Conservation (phyloP, 2,888 invertebrate species). For the Lingula anatina region DNA sequence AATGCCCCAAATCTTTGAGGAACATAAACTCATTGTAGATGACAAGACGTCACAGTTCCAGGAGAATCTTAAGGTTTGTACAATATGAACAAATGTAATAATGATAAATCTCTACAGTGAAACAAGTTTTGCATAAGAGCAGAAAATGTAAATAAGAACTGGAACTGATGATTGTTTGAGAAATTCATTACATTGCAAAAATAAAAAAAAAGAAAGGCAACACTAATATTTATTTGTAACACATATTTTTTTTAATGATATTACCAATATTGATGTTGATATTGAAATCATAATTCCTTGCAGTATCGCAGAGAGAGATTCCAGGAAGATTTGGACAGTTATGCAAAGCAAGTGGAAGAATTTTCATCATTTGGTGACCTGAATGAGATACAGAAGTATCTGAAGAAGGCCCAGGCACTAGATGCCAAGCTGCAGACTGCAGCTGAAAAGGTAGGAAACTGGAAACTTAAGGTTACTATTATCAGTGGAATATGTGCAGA, state of each 20-base stretch:
- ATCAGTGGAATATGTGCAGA: background rate
- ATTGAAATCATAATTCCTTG: too few species aligned
- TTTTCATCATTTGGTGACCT: constrained; percentile 84
- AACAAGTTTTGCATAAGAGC: too few species aligned
- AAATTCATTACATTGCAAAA: too few species aligned
- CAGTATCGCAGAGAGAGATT: constrained; percentile 72
- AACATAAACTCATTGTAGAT: constrained; percentile 73
- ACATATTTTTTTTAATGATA: too few species aligned
- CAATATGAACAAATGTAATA: background rate
- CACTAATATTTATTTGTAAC: too few species aligned
- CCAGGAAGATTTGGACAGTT: constrained; percentile 73
- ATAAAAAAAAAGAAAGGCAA: too few species aligned
- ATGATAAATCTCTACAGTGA: too few species aligned
- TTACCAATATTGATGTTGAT: too few species aligned
- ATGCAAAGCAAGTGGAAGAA: constrained; percentile 75
- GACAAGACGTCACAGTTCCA: constrained; percentile 83
- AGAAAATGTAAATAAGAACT: too few species aligned
- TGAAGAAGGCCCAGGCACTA: constrained; percentile 72
- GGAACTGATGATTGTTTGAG: too few species aligned
- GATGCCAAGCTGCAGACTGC: constrained; percentile 69
- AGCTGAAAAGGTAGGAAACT: constrained; percentile 56
- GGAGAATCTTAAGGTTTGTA: constrained; percentile 64
- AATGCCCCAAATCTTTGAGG: constrained; percentile 75
- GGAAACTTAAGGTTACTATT: too few species aligned
- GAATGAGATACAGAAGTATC: constrained; percentile 75